Evolutionary conservation across 1,140 invertebrate genomes (phyloP).

Genomic region (Drosophila suzukii): DNA sequence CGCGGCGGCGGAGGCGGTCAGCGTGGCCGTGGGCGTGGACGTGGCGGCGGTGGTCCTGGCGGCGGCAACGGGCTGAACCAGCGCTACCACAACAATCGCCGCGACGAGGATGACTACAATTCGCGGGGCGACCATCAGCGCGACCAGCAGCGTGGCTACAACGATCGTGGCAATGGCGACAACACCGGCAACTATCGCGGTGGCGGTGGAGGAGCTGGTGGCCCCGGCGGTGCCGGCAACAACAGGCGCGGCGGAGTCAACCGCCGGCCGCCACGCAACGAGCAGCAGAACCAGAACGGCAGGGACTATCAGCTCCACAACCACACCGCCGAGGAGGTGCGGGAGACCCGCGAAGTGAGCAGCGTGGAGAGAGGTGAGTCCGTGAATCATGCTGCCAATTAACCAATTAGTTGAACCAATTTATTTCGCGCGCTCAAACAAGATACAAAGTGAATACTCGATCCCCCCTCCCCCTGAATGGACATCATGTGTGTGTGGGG

Average conservation of each 20-base stretch:
- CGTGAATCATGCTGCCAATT: slow-evolving; percentile 38
- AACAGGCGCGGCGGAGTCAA: slow-evolving; percentile 74
- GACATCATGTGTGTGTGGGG: slow-evolving; percentile 24
- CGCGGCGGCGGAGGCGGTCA: slow-evolving; percentile 75
- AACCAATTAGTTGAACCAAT: slow-evolving; percentile 57
- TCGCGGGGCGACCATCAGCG: slow-evolving; percentile 81
- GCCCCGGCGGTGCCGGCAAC: slow-evolving; percentile 55
- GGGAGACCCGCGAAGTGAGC: slow-evolving; percentile 80
- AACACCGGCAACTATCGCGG: slow-evolving; percentile 55
- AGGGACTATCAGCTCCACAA: slow-evolving; percentile 79
- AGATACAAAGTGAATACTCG: slow-evolving; percentile 43
- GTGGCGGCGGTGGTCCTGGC: slow-evolving; percentile 61
- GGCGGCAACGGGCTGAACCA: slow-evolving; percentile 74
- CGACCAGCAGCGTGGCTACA: slow-evolving; percentile 62
- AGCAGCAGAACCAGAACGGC: slow-evolving; percentile 77
- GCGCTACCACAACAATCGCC: slow-evolving; percentile 81
- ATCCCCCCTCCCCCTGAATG: slow-evolving; percentile 12
- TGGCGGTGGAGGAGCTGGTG: slow-evolving; percentile 54
- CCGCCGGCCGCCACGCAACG: slow-evolving; percentile 70
- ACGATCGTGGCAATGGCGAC: slow-evolving; percentile 60
- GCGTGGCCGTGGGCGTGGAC: slow-evolving; percentile 72
- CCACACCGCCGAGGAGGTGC: slow-evolving; percentile 78
- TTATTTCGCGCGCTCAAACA: slow-evolving; percentile 37
- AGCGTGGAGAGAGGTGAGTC: slow-evolving; percentile 82
- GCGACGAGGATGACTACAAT: slow-evolving; percentile 82